Conservation (phyloP, 2,888 invertebrate species). For the Lasioglossum leucozonium region DNA sequence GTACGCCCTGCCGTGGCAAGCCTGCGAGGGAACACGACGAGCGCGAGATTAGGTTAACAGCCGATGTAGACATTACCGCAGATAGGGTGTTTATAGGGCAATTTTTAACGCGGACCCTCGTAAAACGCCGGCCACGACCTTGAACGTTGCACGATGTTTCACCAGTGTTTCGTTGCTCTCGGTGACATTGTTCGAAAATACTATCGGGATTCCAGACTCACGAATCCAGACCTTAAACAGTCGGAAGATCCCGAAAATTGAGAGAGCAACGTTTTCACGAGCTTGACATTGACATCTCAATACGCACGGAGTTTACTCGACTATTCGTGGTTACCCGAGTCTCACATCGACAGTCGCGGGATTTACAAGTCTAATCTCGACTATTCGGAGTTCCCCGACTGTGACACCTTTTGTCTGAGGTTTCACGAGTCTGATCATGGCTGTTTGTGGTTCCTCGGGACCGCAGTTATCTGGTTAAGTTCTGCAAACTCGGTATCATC, state of each 20-base stretch:
- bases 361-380: background rate
- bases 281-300: background rate
- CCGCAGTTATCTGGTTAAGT: background rate
- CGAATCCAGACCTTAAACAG: too few species aligned
- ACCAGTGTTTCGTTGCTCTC: background rate
- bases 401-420: background rate
- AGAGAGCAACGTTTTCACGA: background rate
- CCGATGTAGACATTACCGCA: slow-evolving; percentile 71
- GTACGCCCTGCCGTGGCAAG: slow-evolving; percentile 41
- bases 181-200: background rate
- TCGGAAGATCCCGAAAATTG: background rate
- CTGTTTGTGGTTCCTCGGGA: background rate
- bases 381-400: background rate
- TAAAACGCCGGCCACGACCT: background rate
- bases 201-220: too few species aligned
- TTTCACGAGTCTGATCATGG: background rate
- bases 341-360: background rate
- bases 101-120: slow-evolving; percentile 57
- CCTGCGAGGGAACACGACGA: slow-evolving; percentile 38
- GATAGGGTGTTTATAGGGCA: slow-evolving; percentile 74
- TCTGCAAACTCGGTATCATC: background rate
- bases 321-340: background rate
- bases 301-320: background rate
- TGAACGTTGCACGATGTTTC: background rate
- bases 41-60: slow-evolving; percentile 67